Conservation (phyloP, 2,113 vertebrate genomes). For the Lates calcarifer region DNA sequence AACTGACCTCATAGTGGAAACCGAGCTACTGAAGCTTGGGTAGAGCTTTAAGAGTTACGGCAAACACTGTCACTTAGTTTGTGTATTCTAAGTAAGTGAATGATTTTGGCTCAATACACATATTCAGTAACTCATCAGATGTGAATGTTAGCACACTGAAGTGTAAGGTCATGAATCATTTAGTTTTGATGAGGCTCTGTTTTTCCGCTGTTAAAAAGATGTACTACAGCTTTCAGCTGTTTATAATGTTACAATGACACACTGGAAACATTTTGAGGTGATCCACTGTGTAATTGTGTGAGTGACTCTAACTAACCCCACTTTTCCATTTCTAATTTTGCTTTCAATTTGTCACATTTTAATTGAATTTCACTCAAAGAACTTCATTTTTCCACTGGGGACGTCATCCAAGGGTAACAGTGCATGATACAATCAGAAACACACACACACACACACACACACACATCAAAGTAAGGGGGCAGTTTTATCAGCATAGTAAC, state of each 20-base stretch:
- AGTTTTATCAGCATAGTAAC: not conserved
- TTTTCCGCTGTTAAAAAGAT: not conserved
- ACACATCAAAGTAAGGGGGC: not conserved
- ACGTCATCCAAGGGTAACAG: not conserved
- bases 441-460: not conserved
- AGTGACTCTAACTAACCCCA: not conserved
- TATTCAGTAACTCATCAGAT: not conserved
- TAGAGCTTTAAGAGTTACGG: not conserved
- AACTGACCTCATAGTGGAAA: not conserved
- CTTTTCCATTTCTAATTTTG: constrained; percentile 1
- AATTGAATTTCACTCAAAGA: not conserved
- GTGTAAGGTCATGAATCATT: not conserved
- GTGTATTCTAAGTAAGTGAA: not conserved
- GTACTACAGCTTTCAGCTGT: constrained; percentile 1
- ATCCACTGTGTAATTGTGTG: not conserved
- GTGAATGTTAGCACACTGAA: not conserved
- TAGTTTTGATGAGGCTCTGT: not conserved
- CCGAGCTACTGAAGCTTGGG: not conserved
- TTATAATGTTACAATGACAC: not conserved
- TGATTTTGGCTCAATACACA: constrained; percentile 4
- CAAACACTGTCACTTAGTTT: not conserved
- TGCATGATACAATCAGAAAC: not conserved
- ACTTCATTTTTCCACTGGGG: not conserved
- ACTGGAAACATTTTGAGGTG: not conserved
- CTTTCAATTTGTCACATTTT: not conserved